These are phyloP conservation scores for Drosophila lutescens DNA, from an alignment of 2,888 invertebrate species.

Conservation along the genomic window DNA sequence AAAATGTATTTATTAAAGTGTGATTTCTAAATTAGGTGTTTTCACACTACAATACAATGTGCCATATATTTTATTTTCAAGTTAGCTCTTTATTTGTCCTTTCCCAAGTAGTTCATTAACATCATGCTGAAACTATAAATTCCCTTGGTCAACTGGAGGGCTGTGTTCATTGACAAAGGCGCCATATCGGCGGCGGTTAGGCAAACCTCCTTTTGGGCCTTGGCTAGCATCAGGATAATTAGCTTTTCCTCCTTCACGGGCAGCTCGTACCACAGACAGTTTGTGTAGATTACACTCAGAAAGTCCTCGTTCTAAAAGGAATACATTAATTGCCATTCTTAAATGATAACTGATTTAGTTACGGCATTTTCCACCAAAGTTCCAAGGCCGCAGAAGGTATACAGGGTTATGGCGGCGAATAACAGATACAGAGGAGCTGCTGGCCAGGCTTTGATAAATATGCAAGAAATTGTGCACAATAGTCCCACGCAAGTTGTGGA, in stretches of 20 bases:
- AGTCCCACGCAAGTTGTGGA: slow-evolving; percentile 49
- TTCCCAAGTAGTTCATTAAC: slow-evolving; percentile 35
- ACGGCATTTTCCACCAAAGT: slow-evolving; percentile 71
- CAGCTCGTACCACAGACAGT: slow-evolving; percentile 65
- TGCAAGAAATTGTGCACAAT: slow-evolving; percentile 64
- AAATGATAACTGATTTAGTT: not conserved
- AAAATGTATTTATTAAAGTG: not conserved
- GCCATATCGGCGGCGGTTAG: slow-evolving; percentile 57
- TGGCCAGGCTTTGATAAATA: slow-evolving; percentile 67
- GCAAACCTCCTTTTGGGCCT: slow-evolving; percentile 47
- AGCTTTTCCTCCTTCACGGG: slow-evolving; percentile 54
- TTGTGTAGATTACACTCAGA: slow-evolving; percentile 50
- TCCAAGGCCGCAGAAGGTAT: slow-evolving; percentile 71
- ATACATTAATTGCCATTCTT: not conserved
- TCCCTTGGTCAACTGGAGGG: slow-evolving; percentile 59
- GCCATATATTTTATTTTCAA: not conserved
- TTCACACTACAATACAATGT: not conserved
- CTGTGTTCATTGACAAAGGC: slow-evolving; percentile 60
- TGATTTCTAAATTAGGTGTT: not conserved
- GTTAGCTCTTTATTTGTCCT: not conserved
- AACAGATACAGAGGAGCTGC: slow-evolving; percentile 60
- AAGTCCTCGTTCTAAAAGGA: slow-evolving; percentile 58
- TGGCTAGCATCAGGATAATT: slow-evolving; percentile 61
- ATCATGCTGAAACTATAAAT: slow-evolving; percentile 64
- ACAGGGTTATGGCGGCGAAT: slow-evolving; percentile 54